Evolutionary conservation across 2,113 vertebrate genomes (phyloP).

Genomic region (Pongo pygmaeus): DNA sequence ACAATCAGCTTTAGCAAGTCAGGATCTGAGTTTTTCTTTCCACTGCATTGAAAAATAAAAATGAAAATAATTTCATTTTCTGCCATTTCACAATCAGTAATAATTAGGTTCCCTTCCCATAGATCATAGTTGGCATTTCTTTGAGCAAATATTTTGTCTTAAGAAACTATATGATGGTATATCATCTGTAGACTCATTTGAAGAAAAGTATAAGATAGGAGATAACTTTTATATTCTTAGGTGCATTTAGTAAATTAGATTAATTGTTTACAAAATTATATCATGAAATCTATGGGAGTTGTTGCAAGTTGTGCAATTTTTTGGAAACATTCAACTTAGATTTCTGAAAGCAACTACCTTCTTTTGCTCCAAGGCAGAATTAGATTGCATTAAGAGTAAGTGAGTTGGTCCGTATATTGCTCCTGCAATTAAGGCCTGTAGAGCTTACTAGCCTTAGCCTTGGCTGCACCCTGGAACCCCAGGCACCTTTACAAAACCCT

Average conservation of each 20-base stretch:
- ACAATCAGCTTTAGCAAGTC: conserved; percentile 8
- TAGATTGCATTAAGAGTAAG: not conserved
- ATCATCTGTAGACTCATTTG: conserved; percentile 57
- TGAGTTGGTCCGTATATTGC: not conserved
- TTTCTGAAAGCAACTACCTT: not conserved
- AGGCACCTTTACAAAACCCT: not conserved
- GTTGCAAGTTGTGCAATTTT: conserved; percentile 68
- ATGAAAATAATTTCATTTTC: conserved; percentile 68
- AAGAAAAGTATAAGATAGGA: conserved; percentile 53
- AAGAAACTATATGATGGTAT: not conserved
- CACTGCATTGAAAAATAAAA: conserved; percentile 53
- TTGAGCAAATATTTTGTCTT: conserved; percentile 42
- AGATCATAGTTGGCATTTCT: conserved; percentile 28
- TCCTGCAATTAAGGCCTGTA: not conserved
- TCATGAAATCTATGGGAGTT: conserved; percentile 75
- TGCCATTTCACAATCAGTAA: conserved; percentile 73
- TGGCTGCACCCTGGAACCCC: not conserved
- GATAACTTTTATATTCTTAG: conserved; percentile 71
- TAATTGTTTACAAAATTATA: conserved; percentile 73
- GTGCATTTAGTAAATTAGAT: conserved; percentile 76
- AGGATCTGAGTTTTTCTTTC: conserved; percentile 57
- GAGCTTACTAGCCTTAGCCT: rapidly evolving
- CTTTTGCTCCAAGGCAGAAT: not conserved
- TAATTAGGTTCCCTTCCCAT: conserved; percentile 61
- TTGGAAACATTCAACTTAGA: conserved; percentile 33